Evolutionary conservation across 2,888 invertebrate genomes (phyloP).

Genomic region (Drosophila algonquin): DNA sequence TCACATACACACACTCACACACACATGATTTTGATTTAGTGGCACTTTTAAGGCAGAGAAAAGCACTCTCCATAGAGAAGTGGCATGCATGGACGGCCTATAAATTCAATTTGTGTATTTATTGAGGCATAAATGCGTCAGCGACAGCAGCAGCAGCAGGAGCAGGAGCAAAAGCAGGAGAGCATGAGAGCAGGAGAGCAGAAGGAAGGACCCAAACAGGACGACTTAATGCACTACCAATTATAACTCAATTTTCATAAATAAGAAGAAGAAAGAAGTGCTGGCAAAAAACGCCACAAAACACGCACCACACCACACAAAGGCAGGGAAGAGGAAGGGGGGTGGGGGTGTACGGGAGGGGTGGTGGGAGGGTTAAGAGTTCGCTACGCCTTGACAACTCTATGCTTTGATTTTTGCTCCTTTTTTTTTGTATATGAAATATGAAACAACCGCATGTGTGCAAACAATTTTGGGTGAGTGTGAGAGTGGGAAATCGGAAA

Average conservation of each 20-base stretch:
- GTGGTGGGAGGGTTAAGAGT: constrained; percentile 44
- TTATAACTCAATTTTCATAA: constrained; percentile 83
- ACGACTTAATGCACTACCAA: constrained; percentile 80
- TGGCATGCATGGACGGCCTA: constrained; percentile 47
- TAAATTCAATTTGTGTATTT: constrained; percentile 80
- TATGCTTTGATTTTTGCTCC: constrained; percentile 70
- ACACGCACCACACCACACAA: constrained; percentile 43
- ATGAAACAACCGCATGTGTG: constrained; percentile 79
- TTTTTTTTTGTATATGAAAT: constrained; percentile 60
- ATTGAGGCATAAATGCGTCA: constrained; percentile 79
- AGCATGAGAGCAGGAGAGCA: not conserved
- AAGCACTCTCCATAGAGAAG: constrained; percentile 50
- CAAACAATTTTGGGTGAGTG: constrained; percentile 56
- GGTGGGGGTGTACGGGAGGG: not conserved
- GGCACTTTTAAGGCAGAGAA: constrained; percentile 72
- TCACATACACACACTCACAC: not conserved
- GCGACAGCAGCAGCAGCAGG: constrained; percentile 33
- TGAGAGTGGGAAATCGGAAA: constrained; percentile 13
- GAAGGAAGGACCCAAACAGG: constrained; percentile 31
- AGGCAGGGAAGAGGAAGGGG: constrained; percentile 4
- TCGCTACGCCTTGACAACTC: constrained; percentile 77
- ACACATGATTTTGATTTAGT: constrained; percentile 71
- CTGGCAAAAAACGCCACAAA: constrained; percentile 42
- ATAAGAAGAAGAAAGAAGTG: constrained; percentile 60
- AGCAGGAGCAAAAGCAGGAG: too few species aligned